A percentile compares a stretch with the other conserved stretches of the same genome.
phyloP scores from a whole-genome alignment of 2,113 vertebrate species.

The Myrmecophaga tridactyla region DNA sequence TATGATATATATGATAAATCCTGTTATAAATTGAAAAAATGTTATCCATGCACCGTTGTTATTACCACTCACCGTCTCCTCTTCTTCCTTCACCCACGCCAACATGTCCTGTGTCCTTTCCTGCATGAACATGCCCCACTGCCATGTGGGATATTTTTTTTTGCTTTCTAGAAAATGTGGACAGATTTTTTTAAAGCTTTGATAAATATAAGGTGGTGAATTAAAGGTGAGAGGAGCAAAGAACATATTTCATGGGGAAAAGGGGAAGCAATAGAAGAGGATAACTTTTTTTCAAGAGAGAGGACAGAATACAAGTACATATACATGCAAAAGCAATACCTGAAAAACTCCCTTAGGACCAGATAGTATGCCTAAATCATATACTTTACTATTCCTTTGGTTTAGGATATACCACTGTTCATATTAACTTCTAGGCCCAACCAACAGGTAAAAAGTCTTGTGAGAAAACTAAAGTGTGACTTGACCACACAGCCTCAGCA shows the following conservation, averaged over 20 bases:
- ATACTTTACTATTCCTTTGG: background rate
- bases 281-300: background rate
- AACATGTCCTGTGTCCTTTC: background rate
- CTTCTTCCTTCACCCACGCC: no score
- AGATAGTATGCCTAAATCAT: background rate
- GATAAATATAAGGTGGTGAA: background rate
- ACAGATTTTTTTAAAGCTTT: background rate
- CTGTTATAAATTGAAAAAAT: background rate
- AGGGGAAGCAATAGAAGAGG: background rate
- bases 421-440: background rate
- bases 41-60: background rate
- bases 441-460: background rate
- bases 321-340: background rate
- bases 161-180: background rate
- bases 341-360: background rate
- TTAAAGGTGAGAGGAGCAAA: background rate
- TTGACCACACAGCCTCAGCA: background rate
- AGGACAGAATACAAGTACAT: background rate
- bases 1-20: background rate
- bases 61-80: background rate
- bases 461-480: background rate
- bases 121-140: background rate
- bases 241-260: background rate
- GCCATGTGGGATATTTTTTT: background rate
- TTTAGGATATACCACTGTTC: background rate